Evolutionary conservation across 2,888 invertebrate species (phyloP).

Genomic region (Pristionchus entomophagus): DNA sequence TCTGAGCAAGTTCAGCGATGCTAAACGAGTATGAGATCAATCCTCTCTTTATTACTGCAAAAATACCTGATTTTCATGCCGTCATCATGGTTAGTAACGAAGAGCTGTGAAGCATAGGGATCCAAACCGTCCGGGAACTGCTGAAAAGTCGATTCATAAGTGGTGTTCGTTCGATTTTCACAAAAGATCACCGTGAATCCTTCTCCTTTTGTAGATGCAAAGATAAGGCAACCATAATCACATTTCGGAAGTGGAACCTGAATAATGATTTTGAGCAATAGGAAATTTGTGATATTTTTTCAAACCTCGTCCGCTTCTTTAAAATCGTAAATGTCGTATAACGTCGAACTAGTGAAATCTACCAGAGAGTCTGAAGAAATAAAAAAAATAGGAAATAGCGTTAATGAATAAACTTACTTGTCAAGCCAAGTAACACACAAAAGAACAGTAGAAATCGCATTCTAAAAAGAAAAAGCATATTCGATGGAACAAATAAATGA

Average conservation of each 20-base stretch:
- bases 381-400: neutral
- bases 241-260: neutral
- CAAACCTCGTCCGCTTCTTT: neutral
- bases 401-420: neutral
- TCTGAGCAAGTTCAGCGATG: neutral
- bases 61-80: neutral
- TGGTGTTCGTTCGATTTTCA: no score
- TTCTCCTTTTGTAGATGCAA: neutral
- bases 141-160: neutral
- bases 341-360: neutral
- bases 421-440: neutral
- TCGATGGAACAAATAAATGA: neutral
- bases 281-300: neutral
- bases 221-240: neutral
- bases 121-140: neutral
- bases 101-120: neutral
- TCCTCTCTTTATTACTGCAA: neutral
- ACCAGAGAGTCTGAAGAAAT: neutral
- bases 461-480: neutral
- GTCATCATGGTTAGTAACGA: neutral
- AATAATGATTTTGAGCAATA: neutral
- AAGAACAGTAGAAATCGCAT: neutral
- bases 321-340: conserved; percentile 1
- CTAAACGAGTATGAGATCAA: neutral
- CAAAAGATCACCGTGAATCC: neutral